Conservation (phyloP, 2,113 vertebrate genomes). For the Probosciger aterrimus region DNA sequence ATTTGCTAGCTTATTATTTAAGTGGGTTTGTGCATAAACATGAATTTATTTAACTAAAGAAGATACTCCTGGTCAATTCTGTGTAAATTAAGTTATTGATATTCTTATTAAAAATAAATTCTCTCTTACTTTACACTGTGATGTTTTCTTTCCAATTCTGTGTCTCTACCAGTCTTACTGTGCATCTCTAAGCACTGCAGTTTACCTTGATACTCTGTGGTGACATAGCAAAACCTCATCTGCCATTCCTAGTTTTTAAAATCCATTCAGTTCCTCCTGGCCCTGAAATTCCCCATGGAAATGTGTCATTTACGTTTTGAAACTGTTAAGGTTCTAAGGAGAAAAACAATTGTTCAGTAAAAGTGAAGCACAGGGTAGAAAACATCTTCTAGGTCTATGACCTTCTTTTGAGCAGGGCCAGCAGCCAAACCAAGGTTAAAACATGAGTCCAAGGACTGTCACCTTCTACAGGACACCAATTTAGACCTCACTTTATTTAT, state of each 20-base stretch:
- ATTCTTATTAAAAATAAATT: constrained; percentile 40
- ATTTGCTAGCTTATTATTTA: constrained; percentile 36
- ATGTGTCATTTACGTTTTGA: not conserved
- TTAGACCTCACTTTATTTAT: not conserved
- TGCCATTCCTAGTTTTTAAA: not conserved
- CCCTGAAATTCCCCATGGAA: not conserved
- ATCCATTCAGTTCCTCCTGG: not conserved
- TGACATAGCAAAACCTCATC: not conserved
- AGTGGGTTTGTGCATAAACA: not conserved
- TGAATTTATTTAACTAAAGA: constrained; percentile 20
- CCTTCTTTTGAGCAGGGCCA: not conserved
- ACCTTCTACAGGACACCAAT: not conserved
- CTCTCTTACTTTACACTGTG: constrained; percentile 3
- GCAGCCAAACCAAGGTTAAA: not conserved
- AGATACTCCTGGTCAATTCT: not conserved
- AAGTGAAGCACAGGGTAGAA: not conserved
- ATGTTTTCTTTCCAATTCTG: not conserved
- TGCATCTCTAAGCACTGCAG: not conserved
- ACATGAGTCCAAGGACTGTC: not conserved
- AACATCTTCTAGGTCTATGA: not conserved
- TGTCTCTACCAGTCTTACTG: not conserved
- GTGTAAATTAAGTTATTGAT: constrained; percentile 33
- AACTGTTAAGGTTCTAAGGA: not conserved
- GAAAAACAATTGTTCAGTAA: not conserved
- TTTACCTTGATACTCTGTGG: not conserved